These are phyloP conservation scores for Lagopus leucura DNA, from an alignment of 2,113 vertebrate genomes.

Conservation along the genomic window DNA sequence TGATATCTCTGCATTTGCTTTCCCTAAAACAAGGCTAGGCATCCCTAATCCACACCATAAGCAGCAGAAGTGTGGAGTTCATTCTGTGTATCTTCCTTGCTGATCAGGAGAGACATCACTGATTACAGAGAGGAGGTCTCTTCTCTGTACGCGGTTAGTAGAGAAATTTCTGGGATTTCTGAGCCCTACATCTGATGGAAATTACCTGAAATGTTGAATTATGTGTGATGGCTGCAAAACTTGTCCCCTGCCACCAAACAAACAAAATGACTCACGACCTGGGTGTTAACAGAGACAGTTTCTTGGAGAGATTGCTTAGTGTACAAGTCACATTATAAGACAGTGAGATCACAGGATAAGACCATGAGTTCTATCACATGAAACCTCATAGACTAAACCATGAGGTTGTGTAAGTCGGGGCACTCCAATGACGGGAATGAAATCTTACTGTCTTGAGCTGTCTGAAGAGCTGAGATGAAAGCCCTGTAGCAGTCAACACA, in stretches of 20 bases:
- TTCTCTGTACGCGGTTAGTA: neutral
- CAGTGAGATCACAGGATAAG: slow-evolving; percentile 31
- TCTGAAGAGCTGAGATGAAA: neutral
- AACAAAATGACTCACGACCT: neutral
- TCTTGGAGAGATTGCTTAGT: neutral
- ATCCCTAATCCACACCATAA: neutral
- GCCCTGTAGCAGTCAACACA: neutral
- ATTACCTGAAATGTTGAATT: slow-evolving; percentile 51
- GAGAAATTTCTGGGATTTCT: neutral
- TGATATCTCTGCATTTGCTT: neutral
- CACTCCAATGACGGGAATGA: neutral
- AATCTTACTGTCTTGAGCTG: neutral
- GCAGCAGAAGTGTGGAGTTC: accelerated
- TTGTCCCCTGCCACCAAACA: neutral
- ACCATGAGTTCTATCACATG: slow-evolving; percentile 28
- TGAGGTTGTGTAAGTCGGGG: neutral
- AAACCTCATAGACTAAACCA: slow-evolving; percentile 19
- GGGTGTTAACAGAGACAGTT: neutral
- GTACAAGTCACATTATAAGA: neutral
- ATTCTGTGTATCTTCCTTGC: neutral
- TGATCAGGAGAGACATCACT: neutral
- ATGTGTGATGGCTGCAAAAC: neutral
- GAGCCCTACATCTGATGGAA: neutral
- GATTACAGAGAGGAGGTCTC: neutral
- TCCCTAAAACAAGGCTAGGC: neutral